Evolutionary conservation across 2,113 vertebrate genomes (phyloP).

Genomic region (Eulacestoma nigropectus): DNA sequence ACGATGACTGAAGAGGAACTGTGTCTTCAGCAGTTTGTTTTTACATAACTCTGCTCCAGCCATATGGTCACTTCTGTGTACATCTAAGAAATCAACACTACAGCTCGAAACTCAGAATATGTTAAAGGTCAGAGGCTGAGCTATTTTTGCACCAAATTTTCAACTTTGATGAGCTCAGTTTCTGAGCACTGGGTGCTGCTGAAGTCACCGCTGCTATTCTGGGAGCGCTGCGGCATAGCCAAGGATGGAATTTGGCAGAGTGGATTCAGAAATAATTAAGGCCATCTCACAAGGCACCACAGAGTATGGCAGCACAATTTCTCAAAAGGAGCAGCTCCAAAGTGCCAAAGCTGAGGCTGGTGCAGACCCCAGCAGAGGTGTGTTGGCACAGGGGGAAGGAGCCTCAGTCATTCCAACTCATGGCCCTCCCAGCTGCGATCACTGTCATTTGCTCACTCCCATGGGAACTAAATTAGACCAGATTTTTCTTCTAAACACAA

Average conservation of each 20-base stretch:
- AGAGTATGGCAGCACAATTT: not conserved
- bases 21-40: not conserved
- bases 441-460: not conserved
- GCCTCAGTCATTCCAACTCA: not conserved
- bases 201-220: not conserved
- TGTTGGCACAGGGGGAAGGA: not conserved
- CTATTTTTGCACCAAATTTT: not conserved
- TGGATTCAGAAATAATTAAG: not conserved
- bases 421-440: not conserved
- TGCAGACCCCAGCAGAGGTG: not conserved
- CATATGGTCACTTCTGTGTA: constrained; percentile 37
- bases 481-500: not conserved
- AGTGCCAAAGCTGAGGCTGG: not conserved
- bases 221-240: not conserved
- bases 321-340: constrained; percentile 31
- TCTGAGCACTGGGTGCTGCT: not conserved
- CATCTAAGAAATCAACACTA: not conserved
- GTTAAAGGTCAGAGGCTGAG: not conserved
- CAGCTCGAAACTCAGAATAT: not conserved
- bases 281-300: not conserved
- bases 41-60: not conserved
- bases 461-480: not conserved
- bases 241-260: not conserved
- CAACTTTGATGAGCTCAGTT: not conserved
- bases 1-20: constrained; percentile 25